Conservation (phyloP, 2,888 invertebrate genomes). For the Cataglyphis rosenhaueri region DNA sequence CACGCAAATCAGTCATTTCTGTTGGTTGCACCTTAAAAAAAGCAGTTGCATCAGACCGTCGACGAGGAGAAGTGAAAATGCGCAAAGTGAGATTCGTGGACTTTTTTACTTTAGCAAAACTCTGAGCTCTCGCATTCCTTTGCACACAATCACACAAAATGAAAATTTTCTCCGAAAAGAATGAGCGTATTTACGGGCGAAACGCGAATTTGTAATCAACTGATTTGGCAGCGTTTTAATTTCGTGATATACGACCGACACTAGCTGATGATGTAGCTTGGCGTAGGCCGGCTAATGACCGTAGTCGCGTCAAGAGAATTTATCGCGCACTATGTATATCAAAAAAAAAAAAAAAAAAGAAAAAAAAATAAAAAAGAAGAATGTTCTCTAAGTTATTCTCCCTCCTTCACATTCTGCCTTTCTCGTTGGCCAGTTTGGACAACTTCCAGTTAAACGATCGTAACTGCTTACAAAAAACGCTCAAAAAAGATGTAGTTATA, state of each 20-base stretch:
- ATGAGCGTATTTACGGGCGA: slow-evolving; percentile 16
- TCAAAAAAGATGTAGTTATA: slow-evolving; percentile 32
- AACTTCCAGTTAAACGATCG: slow-evolving; percentile 66
- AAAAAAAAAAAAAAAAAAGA: slow-evolving; percentile 10
- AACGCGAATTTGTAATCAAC: slow-evolving; percentile 65
- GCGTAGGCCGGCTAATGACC: slow-evolving; percentile 68
- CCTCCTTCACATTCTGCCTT: slow-evolving; percentile 34
- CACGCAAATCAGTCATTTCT: slow-evolving; percentile 51
- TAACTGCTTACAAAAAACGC: slow-evolving; percentile 47
- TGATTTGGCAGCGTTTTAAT: slow-evolving; percentile 75
- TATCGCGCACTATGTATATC: slow-evolving; percentile 60
- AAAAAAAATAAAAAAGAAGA: neutral
- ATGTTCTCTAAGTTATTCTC: slow-evolving; percentile 58
- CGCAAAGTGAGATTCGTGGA: neutral
- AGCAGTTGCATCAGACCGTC: slow-evolving; percentile 9
- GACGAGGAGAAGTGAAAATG: slow-evolving; percentile 1
- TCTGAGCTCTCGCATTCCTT: neutral
- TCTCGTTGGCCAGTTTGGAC: slow-evolving; percentile 60
- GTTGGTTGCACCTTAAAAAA: slow-evolving; percentile 40
- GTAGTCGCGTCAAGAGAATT: slow-evolving; percentile 65
- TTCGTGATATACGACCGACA: slow-evolving; percentile 66
- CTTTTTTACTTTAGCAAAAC: slow-evolving; percentile 13
- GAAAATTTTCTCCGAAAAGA: neutral
- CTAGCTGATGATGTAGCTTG: slow-evolving; percentile 71
- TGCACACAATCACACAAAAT: neutral